Evolutionary conservation across 2,888 invertebrate species (phyloP), one percentile per base, ranked within the genome.

Genomic region (Parnassius mnemosyne): DNA sequence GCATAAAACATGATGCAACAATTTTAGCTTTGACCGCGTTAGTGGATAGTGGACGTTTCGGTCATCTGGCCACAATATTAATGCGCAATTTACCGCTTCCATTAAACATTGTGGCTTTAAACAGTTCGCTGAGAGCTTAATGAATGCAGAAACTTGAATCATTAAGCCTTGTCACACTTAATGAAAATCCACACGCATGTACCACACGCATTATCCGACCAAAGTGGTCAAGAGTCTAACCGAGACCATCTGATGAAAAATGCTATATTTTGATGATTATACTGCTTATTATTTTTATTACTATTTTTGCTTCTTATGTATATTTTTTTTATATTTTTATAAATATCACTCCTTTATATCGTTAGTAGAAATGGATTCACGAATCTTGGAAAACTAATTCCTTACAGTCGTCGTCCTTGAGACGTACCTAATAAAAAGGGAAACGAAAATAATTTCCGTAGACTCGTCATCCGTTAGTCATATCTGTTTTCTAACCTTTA

Each of bases 71-170:
- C 81, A 69, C 78, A 80, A 79, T 82, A 83, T 85, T 84, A 83
- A 83, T 84, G 83, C 79, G 75, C 76, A 81, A 83, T 84, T 83
- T 81, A 80, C 79, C 76, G 69, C 77, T 73, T 77, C 80, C 81
- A 85, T 83, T 85, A 82, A 84, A 83, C 78, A 80, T 74, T 79
- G 79, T 70, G 74, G 76, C 78, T 76, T 79, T 74, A 78, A 83
- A 83, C 80, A 83, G 82, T 84, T 84, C 80, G 77, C 80, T 69
- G 70, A 71, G 75, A 74, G 78, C 78, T 79, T 82, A 84, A 83
- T 84, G 78, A 86, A 86, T 86, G 84, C 74, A 76, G 78, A 72
- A 85, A 87, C 83, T 87, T 84, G 77, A 80, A 79, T 82, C 83
- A 85, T 86, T 84, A 85, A 81, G 76, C 72, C 74, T 71, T 71